Evolutionary conservation across 1,140 invertebrate species (phyloP).

Genomic region (Radopholus similis): DNA sequence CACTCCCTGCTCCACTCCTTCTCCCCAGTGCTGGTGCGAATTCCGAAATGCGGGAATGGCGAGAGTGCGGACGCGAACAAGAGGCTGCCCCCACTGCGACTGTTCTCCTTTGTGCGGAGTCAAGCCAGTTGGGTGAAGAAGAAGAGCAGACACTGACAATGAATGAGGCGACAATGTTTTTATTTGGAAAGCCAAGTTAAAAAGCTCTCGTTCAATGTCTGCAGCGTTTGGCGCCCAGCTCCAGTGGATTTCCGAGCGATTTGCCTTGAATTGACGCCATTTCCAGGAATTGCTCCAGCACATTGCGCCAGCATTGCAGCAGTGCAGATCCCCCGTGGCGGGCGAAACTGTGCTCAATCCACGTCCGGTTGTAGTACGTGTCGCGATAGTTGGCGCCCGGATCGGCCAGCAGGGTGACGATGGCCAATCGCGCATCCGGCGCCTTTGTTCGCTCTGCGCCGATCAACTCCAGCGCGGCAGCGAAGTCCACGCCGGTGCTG

Average conservation of each 20-base stretch:
- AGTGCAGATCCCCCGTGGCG: not conserved
- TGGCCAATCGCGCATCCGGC: not conserved
- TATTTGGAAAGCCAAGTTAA: too few relatives aligned
- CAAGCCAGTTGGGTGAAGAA: too few relatives aligned
- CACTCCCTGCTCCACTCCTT: not conserved
- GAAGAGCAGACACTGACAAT: too few relatives aligned
- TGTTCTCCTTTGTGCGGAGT: too few relatives aligned
- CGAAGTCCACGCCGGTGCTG: slow-evolving; percentile 10
- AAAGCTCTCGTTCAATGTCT: too few relatives aligned
- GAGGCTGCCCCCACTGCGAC: too few relatives aligned
- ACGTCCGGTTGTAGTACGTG: slow-evolving; percentile 19
- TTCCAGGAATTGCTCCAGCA: slow-evolving; percentile 13
- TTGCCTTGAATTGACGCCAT: too few relatives aligned
- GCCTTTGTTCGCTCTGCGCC: slow-evolving; percentile 4
- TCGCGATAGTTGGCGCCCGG: not conserved
- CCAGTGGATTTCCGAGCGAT: too few relatives aligned
- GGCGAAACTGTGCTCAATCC: slow-evolving; percentile 19
- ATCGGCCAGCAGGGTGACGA: slow-evolving; percentile 2
- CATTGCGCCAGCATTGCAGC: slow-evolving; percentile 8
- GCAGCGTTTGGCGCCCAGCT: too few relatives aligned
- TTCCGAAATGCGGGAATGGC: not conserved
- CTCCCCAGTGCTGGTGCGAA: not conserved
- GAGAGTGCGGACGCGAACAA: too few relatives aligned
- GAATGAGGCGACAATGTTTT: too few relatives aligned
- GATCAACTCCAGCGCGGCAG: slow-evolving; percentile 11